A percentile compares a stretch with the other conserved stretches of the same genome.
Conservation (phyloP, 2,113 vertebrate genomes). For the Pteronura brasiliensis region DNA sequence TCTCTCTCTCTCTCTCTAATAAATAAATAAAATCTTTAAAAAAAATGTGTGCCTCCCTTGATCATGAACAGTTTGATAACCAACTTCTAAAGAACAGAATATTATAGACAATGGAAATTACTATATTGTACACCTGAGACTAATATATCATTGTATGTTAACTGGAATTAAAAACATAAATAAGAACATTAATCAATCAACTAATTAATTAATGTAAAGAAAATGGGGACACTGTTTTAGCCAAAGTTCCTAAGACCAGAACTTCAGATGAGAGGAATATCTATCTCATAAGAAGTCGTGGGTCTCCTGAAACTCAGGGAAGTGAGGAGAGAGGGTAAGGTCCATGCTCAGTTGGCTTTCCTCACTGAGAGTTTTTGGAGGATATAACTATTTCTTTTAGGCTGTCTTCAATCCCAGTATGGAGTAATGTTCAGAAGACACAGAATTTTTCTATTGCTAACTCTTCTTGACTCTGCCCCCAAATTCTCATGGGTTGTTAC, state of each 20-base stretch:
- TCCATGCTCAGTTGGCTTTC: neutral
- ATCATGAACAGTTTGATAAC: constrained; percentile 2
- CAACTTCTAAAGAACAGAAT: neutral
- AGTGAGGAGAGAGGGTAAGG: neutral
- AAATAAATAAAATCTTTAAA: no score
- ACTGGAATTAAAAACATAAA: neutral
- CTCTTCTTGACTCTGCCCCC: neutral
- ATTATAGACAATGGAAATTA: neutral
- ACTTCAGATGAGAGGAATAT: constrained; percentile 21
- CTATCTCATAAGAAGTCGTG: neutral
- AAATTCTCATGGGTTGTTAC: neutral
- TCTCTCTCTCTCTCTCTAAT: no score
- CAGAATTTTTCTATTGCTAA: constrained; percentile 6
- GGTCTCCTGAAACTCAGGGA: neutral
- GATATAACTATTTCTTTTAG: neutral
- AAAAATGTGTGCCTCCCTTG: neutral
- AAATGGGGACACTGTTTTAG: neutral
- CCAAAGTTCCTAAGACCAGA: constrained; percentile 5
- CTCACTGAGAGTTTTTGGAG: neutral
- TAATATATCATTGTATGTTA: neutral
- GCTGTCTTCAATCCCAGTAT: neutral
- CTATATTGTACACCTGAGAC: neutral
- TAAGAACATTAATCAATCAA: neutral
- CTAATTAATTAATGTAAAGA: neutral
- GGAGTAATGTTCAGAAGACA: neutral